Conservation (phyloP, 2,888 invertebrate species). For the Pseudolycoriella hygida region DNA sequence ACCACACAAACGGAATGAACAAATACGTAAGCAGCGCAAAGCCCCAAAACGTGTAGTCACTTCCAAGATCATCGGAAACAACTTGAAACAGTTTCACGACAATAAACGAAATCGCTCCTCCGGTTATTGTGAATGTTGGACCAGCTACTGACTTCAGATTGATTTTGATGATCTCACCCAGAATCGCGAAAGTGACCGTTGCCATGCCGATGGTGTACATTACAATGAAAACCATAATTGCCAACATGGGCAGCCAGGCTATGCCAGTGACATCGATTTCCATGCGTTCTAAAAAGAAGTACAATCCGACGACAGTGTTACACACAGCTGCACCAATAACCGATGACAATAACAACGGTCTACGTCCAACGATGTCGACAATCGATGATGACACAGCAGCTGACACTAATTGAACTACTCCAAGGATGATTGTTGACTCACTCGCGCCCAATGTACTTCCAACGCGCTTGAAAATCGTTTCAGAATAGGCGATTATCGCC, state of each 20-base stretch:
- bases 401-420: conserved; percentile 34
- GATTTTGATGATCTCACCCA: conserved; percentile 44
- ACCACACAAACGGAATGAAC: conserved; percentile 34
- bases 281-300: conserved; percentile 34
- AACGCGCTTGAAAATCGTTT: conserved; percentile 40
- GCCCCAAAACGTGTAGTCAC: conserved; percentile 36
- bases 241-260: conserved; percentile 37
- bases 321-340: conserved; percentile 36
- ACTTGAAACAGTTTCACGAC: conserved; percentile 40
- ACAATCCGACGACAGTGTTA: conserved; percentile 34
- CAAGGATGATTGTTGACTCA: conserved; percentile 35
- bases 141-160: conserved; percentile 45
- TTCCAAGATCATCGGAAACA: conserved; percentile 33
- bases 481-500: conserved; percentile 38
- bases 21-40: conserved; percentile 32
- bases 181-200: conserved; percentile 42
- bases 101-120: conserved; percentile 35
- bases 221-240: conserved; percentile 41
- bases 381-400: conserved; percentile 37
- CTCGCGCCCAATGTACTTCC: conserved; percentile 28
- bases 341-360: conserved; percentile 39
- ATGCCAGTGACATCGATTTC: conserved; percentile 30
- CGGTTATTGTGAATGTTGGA: conserved; percentile 41
- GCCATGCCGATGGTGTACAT: conserved; percentile 43
- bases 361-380: conserved; percentile 42